A percentile compares a stretch with the other conserved stretches of the same genome.
phyloP scores from a whole-genome alignment of 2,888 invertebrate species.

The Nasonovia ribisnigri region DNA sequence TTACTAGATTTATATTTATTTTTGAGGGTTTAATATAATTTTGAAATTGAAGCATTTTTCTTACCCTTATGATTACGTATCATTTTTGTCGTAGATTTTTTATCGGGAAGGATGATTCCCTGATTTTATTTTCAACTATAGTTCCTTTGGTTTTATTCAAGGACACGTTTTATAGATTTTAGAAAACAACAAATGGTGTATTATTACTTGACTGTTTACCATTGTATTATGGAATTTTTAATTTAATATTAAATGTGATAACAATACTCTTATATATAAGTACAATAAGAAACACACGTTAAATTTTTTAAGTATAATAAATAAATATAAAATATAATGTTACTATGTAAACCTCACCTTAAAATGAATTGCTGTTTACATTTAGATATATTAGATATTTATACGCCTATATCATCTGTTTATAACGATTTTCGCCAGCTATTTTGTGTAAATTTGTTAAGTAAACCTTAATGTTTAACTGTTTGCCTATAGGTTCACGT shows the following conservation, averaged over 20 bases:
- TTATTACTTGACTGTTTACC: neutral
- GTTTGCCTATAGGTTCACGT: neutral
- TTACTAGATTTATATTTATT: neutral
- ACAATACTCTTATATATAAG: neutral
- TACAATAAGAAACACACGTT: neutral
- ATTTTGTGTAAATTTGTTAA: too few species aligned
- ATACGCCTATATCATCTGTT: neutral
- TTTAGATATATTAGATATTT: neutral
- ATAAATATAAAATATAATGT: neutral
- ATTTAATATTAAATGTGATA: neutral
- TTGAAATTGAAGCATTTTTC: neutral
- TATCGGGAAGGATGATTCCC: neutral
- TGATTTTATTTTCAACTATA: neutral
- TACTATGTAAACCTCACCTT: neutral
- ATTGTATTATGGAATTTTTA: neutral
- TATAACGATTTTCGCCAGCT: neutral
- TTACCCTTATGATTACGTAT: neutral
- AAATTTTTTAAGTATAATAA: neutral
- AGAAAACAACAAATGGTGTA: neutral
- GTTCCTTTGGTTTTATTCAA: neutral
- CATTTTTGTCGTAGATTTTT: neutral
- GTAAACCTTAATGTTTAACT: too few species aligned
- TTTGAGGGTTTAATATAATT: neutral
- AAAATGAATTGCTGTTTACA: neutral
- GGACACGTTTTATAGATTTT: neutral